A percentile compares a stretch with the other conserved stretches of the same genome.
These are phyloP conservation scores for Guaruba guarouba DNA, from an alignment of 2,113 vertebrate genomes.

Conservation along the genomic window DNA sequence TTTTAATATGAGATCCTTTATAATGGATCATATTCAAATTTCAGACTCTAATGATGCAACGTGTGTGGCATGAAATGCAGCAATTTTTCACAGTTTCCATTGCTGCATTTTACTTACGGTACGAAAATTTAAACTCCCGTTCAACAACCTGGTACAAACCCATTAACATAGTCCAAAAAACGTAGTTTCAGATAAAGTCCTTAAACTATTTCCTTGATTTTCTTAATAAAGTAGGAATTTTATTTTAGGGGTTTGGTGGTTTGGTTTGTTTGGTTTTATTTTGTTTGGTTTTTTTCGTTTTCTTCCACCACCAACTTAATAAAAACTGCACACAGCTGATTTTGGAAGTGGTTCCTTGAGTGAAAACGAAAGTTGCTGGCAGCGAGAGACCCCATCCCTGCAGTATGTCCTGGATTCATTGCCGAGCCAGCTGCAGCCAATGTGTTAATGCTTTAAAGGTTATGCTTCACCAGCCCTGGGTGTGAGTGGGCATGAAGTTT, in stretches of 20 bases:
- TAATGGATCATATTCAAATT: background rate
- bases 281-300: background rate
- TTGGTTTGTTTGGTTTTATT: background rate
- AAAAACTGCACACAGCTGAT: background rate
- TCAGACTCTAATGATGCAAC: background rate
- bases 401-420: background rate
- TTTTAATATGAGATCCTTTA: background rate
- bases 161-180: background rate
- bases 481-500: background rate
- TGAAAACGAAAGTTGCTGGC: background rate
- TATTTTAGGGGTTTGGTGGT: background rate
- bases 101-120: fast-evolving
- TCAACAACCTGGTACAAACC: background rate
- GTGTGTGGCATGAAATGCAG: background rate
- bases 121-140: fast-evolving
- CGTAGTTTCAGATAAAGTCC: background rate
- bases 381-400: background rate
- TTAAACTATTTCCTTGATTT: background rate
- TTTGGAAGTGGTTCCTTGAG: background rate
- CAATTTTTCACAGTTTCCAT: background rate
- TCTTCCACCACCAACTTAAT: background rate
- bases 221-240: background rate
- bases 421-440: background rate
- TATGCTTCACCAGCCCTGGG: background rate
- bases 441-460: background rate